Evolutionary conservation across 2,888 invertebrate species (phyloP), one percentile per base, ranked within the genome.

Genomic region (Salticus scenicus): DNA sequence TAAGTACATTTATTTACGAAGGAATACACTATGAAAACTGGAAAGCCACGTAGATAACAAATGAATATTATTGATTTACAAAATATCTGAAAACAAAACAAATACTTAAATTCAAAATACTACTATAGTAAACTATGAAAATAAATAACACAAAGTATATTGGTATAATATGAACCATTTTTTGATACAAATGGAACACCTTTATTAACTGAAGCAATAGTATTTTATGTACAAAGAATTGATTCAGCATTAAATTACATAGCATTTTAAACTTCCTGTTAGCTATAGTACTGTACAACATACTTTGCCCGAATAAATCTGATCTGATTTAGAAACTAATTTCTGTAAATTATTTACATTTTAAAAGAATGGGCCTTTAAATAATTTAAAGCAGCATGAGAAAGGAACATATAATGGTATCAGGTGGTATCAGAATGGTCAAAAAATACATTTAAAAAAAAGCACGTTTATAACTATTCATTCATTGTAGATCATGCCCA

Each of bases 1-100:
- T 82, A 82, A 82, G 82, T 82, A 82, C 82, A 82, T 82, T 82
- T 82, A 82, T 82, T 82, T 82, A 81, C 66, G 41, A 47, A 31
- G 42, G 20, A 24, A 70, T n/a, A 72, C 57, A 75, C 57, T 76
- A 66, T 7, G 57, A 57, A 57, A 57, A 57, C 20, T 57, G 12
- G 24, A 57, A 57, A 57, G 57, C 57, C 20, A 57, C 20, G 17
- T n/a, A 47, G 47, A 47, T 17, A 47, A 47, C 2, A 47, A 17
- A 47, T 10, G n/a, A 47, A n/a, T 10, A 4, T 47, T 47, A n/a
- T 17, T 12, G 17, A 57, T 57, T 57, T 57, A 57, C 57, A 57
- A 57, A 57, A 57, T 1, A 17, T 7, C 10, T 5, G 17, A 24
- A 5, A 4, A 24, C 5, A 57, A 57, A 57, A 57, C 57, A 57